Conservation (phyloP, 2,797 vertebrate genomes). For the Sparidentex hasta region DNA sequence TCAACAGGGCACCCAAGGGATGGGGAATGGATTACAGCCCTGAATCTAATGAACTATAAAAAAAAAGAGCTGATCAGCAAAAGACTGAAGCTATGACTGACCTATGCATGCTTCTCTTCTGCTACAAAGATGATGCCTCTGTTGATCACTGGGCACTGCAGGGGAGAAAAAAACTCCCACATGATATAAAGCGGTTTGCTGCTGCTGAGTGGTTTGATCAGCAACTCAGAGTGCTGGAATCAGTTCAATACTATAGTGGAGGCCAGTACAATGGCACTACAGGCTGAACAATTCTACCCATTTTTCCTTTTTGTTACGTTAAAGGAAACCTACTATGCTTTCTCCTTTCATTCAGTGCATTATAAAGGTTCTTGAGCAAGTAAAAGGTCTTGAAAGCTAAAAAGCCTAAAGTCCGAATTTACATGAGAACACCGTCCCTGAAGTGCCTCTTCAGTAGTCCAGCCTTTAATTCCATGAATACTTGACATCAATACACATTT, state of each 20-base stretch:
- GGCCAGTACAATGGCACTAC: neutral
- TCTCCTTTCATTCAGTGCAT: too few relatives aligned
- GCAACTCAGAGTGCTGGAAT: conserved; percentile 23
- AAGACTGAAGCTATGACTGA: conserved; percentile 60
- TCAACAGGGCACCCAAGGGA: conserved; percentile 93
- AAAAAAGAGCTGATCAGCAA: conserved; percentile 47
- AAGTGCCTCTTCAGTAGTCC: too few relatives aligned
- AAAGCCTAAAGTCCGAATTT: too few relatives aligned
- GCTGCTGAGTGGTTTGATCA: conserved; percentile 41
- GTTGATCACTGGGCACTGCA: conserved; percentile 21
- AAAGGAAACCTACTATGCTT: too few relatives aligned
- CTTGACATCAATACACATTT: too few relatives aligned
- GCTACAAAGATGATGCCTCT: conserved; percentile 17
- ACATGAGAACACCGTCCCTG: too few relatives aligned
- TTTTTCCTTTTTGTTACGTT: neutral
- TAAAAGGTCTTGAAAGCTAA: too few relatives aligned
- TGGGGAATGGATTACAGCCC: conserved; percentile 88
- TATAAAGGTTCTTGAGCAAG: too few relatives aligned
- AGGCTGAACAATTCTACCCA: neutral
- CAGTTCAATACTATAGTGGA: conserved; percentile 32
- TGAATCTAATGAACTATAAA: conserved; percentile 93
- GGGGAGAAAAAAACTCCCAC: conserved; percentile 11
- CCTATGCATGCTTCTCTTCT: conserved; percentile 25
- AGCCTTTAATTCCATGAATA: too few relatives aligned
- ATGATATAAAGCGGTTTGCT: conserved; percentile 42